Conservation (phyloP, 2,888 invertebrate species). For the Eupelmus urozonus region DNA sequence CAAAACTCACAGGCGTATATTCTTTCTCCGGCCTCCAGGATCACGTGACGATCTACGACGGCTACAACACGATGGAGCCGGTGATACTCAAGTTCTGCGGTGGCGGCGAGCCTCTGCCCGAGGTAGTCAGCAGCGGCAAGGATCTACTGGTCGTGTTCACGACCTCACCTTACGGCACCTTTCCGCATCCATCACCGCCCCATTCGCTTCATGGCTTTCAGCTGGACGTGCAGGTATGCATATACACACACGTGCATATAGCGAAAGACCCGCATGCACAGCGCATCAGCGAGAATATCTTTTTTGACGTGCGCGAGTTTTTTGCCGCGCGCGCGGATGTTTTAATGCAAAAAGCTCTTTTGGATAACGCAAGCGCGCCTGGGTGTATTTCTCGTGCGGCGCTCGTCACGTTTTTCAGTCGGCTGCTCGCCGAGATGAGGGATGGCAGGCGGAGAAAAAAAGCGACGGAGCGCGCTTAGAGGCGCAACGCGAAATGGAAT, state of each 20-base stretch:
- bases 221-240: constrained; percentile 86
- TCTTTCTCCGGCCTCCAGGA: constrained; percentile 81
- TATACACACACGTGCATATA: not conserved
- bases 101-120: constrained; percentile 91
- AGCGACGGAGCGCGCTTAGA: too few relatives aligned
- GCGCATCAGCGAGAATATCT: not conserved
- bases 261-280: not conserved
- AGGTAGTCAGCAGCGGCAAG: constrained; percentile 91
- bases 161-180: constrained; percentile 93
- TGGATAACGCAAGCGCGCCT: not conserved
- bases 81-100: constrained; percentile 93
- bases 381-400: constrained; percentile 1
- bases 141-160: constrained; percentile 93
- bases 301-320: not conserved
- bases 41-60: constrained; percentile 92
- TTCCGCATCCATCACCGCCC: constrained; percentile 87
- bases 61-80: constrained; percentile 92
- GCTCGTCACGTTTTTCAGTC: too few relatives aligned
- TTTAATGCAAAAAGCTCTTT: constrained; percentile 28
- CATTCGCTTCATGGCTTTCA: constrained; percentile 93
- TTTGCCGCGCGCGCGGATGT: not conserved
- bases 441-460: too few relatives aligned
- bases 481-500: too few relatives aligned
- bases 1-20: too few relatives aligned
- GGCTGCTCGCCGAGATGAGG: too few relatives aligned